A percentile compares a stretch with the other conserved stretches of the same genome.
phyloP scores from a whole-genome alignment of 2,888 invertebrate species.

The Caenorhabditis sp. region DNA sequence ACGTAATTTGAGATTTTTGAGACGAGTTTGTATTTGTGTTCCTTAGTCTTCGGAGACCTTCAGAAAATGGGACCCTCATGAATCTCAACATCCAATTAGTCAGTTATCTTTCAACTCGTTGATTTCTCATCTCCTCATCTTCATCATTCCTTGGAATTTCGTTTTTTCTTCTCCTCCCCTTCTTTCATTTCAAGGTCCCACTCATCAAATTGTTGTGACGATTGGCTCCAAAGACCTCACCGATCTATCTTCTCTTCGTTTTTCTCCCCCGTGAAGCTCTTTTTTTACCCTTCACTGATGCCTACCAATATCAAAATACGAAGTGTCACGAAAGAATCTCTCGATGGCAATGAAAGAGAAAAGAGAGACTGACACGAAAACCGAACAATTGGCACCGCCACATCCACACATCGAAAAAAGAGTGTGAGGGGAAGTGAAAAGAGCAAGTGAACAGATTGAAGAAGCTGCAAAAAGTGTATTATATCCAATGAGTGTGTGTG shows the following conservation, averaged over 20 bases:
- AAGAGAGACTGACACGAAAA: conserved; percentile 38
- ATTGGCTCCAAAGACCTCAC: conserved; percentile 53
- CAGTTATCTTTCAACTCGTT: conserved; percentile 7
- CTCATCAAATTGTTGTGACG: conserved; percentile 63
- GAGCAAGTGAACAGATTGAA: conserved; percentile 65
- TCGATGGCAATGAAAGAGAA: too few species aligned
- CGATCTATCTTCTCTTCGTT: conserved; percentile 57
- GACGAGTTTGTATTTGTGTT: background rate
- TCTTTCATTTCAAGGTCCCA: conserved; percentile 15
- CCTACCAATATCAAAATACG: conserved; percentile 61
- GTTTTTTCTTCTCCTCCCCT: conserved; percentile 13
- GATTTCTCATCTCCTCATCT: background rate
- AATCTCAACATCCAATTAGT: conserved; percentile 15
- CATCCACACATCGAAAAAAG: conserved; percentile 28
- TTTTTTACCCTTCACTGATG: conserved; percentile 29
- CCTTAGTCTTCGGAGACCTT: background rate
- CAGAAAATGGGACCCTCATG: too few species aligned
- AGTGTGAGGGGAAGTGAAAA: conserved; percentile 30
- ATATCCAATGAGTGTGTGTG: conserved; percentile 54
- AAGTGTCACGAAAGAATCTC: conserved; percentile 7
- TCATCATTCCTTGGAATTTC: conserved; percentile 28
- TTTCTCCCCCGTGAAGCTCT: background rate
- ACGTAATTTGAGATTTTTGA: background rate
- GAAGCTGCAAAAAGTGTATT: conserved; percentile 65
- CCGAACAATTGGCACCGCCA: conserved; percentile 60